Base-by-base conservation (phyloP, 2,113 vertebrate genomes). In the Camelus bactrianus region DNA sequence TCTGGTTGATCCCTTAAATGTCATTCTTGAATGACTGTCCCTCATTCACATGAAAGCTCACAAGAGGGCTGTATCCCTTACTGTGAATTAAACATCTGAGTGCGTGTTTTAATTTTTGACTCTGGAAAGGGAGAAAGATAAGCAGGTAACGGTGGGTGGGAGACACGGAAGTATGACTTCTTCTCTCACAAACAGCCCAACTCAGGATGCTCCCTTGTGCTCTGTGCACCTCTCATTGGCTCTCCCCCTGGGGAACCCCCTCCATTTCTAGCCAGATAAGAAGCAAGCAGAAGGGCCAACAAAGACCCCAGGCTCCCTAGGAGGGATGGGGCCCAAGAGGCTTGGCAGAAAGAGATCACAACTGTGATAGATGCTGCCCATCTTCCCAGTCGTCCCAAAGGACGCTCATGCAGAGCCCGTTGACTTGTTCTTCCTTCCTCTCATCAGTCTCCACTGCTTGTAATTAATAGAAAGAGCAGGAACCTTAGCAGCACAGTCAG, bases 331-430 rank as follows among this genome's bases (percentile, higher is more conserved):
- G 0, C 10, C 35, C 64, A 62, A 50, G 10, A 65, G 48, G 6
- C 16, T 30, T 15, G 2, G 50, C 38, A 80, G 17, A 15, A 1
- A 26, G 62, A 24, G 13, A 28, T 35, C 83, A 56, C 30, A 17
- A 19, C 7, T 28, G 6, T 32, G 42, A 69, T 13, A 12, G 62
- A 75, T 17, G 3, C 14, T 30, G 5, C n/a, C 2, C 0, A 9
- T 62, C 30, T 28, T 79, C 32, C 17, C 6, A 17, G 7, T 0
- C 12, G 11, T 86, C 58, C 24, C 38, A 79, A n/a, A 82, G 26
- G 56, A 30, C 13, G 48, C 0, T 32, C 35, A 3, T 24, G 86
- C n/a, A 46, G 7, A 28, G 64, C 0, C 5, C 0, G 0, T 1
- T 1, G 35, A 60, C n/a, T 52, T 72, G 50, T 11, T 50, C 58